Evolutionary conservation across 1,140 invertebrate genomes (phyloP), one percentile per base, ranked within the genome.

Genomic region (Ceratoteleas bidentatus): DNA sequence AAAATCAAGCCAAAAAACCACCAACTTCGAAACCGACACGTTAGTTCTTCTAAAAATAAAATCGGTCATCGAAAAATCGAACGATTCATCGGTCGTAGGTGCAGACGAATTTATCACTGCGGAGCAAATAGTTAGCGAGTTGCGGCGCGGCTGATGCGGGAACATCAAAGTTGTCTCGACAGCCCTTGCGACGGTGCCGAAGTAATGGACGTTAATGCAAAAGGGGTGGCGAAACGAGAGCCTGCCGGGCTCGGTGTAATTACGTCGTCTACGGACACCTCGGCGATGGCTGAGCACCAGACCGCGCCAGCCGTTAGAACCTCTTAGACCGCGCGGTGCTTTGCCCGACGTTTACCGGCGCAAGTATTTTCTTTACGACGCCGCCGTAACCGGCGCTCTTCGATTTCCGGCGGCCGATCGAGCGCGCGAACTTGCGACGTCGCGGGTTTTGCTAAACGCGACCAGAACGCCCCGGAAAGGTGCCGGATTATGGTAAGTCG

Each of bases 211-310:
- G 73, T 84, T 81, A 84, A 81, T 84, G 77, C 61, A 84, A 76
- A 79, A 76, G 77, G 81, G 83, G 78, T 84, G 73, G 78, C 56
- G 70, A 84, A 81, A 84, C 57, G 83, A 75, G 79, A 69, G 53
- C 79, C 64, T 64, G 66, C 69, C 49, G 64, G 79, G 70, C 50
- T 62, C 72, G 66, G 61, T 76, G 83, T 81, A 84, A 84, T 84
- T 84, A 84, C 75, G 65, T 79, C 77, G 78, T 84, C 83, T 81
- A 81, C 79, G 70, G 72, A 82, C 83, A 84, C 83, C 83, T 76
- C 77, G 54, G 82, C 78, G 81, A 83, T 76, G 68, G 70, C 76
- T 62, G 70, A 81, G 69, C 56, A 61, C 70, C 72, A 68, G 64
- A 74, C 68, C 36, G 33, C 36, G 33, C 64, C 69, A 80, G 73